Conservation (phyloP, 2,113 vertebrate genomes). For the Urocitellus parryii region DNA sequence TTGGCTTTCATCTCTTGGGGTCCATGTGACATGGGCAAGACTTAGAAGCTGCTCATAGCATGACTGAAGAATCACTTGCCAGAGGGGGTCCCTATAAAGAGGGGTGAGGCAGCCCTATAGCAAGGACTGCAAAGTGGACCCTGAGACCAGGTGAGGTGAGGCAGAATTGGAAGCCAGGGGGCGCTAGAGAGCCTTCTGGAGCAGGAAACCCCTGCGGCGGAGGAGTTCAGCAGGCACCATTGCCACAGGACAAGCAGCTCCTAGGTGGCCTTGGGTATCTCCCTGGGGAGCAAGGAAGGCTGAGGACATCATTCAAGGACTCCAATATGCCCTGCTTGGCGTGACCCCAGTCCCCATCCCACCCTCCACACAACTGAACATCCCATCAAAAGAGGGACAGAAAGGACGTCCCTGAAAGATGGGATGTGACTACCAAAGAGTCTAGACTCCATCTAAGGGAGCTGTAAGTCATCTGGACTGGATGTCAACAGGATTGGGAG, state of each 20-base stretch:
- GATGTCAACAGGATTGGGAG: not conserved
- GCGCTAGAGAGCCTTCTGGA: not conserved
- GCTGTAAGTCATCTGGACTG: not conserved
- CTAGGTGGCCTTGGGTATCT: not conserved
- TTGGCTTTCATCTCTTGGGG: not conserved
- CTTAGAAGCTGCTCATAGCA: not conserved
- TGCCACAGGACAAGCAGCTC: no score
- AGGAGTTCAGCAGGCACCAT: not conserved
- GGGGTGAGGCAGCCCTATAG: accelerated
- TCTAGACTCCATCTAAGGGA: not conserved
- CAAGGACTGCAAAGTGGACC: not conserved
- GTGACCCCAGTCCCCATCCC: not conserved
- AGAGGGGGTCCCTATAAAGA: not conserved
- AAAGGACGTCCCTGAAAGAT: not conserved
- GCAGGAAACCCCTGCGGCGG: not conserved
- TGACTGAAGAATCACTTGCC: not conserved
- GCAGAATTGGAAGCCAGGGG: not conserved
- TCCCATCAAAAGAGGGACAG: not conserved
- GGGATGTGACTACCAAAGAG: not conserved
- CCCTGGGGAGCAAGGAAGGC: not conserved
- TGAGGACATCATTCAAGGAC: not conserved
- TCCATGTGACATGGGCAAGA: not conserved
- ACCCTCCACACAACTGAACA: not conserved
- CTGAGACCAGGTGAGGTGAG: not conserved
- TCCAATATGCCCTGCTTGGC: not conserved